Evolutionary conservation across 2,888 invertebrate genomes (phyloP).

Genomic region (Pecten maximus): DNA sequence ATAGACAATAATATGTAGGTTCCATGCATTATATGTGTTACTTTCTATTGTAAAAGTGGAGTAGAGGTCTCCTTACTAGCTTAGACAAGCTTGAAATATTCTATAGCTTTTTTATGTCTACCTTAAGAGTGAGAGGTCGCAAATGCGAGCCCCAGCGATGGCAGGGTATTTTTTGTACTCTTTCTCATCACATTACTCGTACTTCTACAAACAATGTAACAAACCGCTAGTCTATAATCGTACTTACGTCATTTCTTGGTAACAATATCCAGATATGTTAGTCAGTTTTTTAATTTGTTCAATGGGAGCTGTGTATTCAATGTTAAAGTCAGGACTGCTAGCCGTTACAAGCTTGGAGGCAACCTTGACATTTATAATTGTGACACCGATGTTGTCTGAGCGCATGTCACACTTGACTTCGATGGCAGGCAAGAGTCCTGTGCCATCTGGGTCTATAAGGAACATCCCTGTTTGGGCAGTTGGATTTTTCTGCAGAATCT

Average conservation of each 20-base stretch:
- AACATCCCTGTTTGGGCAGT: constrained; percentile 57
- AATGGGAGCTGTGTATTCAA: constrained; percentile 50
- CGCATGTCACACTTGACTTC: constrained; percentile 66
- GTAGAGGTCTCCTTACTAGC: no score
- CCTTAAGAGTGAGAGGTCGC: no score
- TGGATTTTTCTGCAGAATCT: constrained; percentile 52
- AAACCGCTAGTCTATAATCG: no score
- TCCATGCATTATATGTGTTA: no score
- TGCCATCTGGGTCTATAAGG: constrained; percentile 68
- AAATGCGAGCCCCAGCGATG: no score
- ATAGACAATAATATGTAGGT: no score
- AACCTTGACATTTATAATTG: constrained; percentile 54
- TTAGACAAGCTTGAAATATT: no score
- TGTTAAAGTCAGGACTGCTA: constrained; percentile 33
- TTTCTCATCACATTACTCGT: no score
- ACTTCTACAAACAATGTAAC: no score
- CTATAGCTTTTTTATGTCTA: no score
- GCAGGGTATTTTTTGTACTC: no score
- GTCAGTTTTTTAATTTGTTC: constrained; percentile 60
- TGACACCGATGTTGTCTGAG: constrained; percentile 59
- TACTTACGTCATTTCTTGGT: constrained; percentile 60
- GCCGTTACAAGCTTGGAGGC: constrained; percentile 1
- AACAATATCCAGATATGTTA: constrained; percentile 64
- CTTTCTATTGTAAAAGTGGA: no score
- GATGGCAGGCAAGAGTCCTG: constrained; percentile 57